Base-by-base conservation (phyloP, 2,113 vertebrate species). In the Clarias magur region DNA sequence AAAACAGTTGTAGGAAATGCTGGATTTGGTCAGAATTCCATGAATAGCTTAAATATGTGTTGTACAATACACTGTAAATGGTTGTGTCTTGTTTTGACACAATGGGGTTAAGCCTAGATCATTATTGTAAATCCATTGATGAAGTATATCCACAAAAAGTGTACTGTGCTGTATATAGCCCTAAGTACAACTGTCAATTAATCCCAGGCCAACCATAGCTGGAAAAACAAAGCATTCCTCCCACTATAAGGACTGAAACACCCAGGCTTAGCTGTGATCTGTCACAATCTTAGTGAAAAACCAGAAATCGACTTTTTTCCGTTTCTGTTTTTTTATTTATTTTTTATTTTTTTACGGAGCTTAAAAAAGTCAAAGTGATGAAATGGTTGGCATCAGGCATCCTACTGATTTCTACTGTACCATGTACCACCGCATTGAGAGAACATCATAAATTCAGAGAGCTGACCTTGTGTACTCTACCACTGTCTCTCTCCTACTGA, bases 321-420 rank as follows among this genome's bases (percentile, higher is more conserved):
- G 7, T 48, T 48, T 48, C 48, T 48, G 48, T 92, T 34, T 92
- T 60, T 91, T 94, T 94, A 34, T 34, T 34, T 34, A 34, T 34
- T 34, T 34, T 34, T 34, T 34, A 34, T 90, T 94, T 94, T 91
- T 91, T 42, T 3, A 60, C 89, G 91, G 91, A 93, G 92, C 92
- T 93, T 95, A 93, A 93, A 92, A 91, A 94, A 95, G 94, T 94
- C 93, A 92, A 94, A 92, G 91, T 93, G 94, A 95, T 95, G 93
- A 95, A 95, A 94, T 92, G 94, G 92, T 93, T 94, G 90, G 92
- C 94, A 94, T 93, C 93, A 90, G 91, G 85, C 88, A 92, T 92
- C 92, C 88, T 87, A 88, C 90, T 90, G 91, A 93, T 91, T 91
- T 92, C 91, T 88, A 88, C 89, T 56, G 87, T 23, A 42, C 91